Evolutionary conservation across 2,113 vertebrate species (phyloP).

Genomic region (Notothenia rossii): DNA sequence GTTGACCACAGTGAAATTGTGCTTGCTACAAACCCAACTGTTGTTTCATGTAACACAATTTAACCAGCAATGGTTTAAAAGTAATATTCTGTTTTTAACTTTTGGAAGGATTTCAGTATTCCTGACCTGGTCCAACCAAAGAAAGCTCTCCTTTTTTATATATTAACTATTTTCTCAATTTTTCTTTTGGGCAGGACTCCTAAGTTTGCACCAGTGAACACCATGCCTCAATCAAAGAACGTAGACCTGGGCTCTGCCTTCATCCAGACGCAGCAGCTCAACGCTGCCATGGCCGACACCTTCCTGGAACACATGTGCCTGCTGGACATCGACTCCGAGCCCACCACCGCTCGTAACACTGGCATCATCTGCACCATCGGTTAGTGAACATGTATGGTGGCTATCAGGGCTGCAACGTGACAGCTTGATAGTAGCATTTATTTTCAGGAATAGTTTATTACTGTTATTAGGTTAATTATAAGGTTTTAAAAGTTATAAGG

Average conservation of each 20-base stretch:
- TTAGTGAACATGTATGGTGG: constrained; percentile 70
- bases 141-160: background rate
- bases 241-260: constrained; percentile 91
- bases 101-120: background rate
- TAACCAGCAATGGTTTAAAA: no score
- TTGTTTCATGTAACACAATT: background rate
- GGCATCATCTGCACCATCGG: constrained; percentile 99
- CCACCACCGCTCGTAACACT: constrained; percentile 94
- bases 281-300: constrained; percentile 95
- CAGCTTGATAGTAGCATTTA: background rate
- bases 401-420: background rate
- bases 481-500: no score
- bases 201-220: constrained; percentile 42
- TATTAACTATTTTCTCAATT: background rate
- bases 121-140: background rate
- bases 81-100: no score
- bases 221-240: constrained; percentile 84
- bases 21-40: background rate
- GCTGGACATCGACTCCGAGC: constrained; percentile 95
- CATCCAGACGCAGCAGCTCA: constrained; percentile 97
- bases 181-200: constrained; percentile 58
- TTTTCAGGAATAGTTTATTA: no score
- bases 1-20: background rate
- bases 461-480: no score
- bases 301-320: constrained; percentile 98